These are phyloP conservation scores for Enteromius trimaculatus DNA, from an alignment of 2,797 vertebrate genomes.

Conservation along the genomic window DNA sequence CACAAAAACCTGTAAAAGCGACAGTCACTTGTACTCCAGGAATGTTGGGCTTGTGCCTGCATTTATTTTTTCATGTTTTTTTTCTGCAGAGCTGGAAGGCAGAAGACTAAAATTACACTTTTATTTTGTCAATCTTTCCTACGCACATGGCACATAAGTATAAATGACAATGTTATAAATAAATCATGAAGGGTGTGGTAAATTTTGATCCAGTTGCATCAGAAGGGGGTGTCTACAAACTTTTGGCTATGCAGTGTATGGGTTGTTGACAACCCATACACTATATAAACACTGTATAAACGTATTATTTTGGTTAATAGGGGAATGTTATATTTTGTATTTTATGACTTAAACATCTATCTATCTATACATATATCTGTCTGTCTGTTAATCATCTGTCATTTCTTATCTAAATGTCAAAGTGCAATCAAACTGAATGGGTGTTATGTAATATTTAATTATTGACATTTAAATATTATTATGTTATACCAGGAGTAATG, in stretches of 20 bases:
- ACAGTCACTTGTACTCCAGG: background rate
- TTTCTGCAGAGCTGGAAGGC: constrained; percentile 21
- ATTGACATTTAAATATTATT: background rate
- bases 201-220: background rate
- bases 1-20: background rate
- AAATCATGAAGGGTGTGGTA: background rate
- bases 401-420: constrained; percentile 22
- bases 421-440: background rate
- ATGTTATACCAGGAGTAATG: background rate
- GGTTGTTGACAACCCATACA: background rate
- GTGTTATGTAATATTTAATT: background rate
- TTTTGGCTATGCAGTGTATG: background rate
- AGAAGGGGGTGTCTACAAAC: background rate
- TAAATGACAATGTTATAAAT: constrained; percentile 22
- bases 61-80: constrained; percentile 32
- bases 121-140: constrained; percentile 9
- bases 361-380: background rate
- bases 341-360: background rate
- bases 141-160: background rate
- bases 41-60: constrained; percentile 3
- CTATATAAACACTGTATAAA: background rate
- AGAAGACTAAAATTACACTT: constrained; percentile 15
- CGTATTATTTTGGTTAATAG: too few relatives aligned
- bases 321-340: background rate
- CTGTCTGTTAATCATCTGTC: too few relatives aligned